Conservation (phyloP, 2,797 vertebrate species). For the Pseudochirops cupreus region DNA sequence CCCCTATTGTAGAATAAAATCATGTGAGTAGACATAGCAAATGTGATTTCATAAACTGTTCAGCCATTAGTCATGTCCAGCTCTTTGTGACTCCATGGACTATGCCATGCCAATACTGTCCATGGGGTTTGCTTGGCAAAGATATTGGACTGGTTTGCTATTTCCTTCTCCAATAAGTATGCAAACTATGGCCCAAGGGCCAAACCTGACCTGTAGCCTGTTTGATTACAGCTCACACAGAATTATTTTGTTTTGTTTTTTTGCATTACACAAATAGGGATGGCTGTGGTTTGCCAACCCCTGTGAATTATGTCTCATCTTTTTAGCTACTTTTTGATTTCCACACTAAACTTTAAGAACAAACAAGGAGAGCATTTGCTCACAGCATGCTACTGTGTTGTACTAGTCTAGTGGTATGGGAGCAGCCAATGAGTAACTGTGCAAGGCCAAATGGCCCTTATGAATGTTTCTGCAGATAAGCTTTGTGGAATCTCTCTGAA, state of each 20-base stretch:
- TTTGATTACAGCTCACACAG: background rate
- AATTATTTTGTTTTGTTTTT: background rate
- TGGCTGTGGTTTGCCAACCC: background rate
- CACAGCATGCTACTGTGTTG: background rate
- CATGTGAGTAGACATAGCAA: background rate
- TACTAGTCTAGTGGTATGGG: background rate
- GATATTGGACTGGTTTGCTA: background rate
- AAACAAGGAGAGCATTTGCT: background rate
- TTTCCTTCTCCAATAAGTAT: background rate
- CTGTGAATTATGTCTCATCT: background rate
- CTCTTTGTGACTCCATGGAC: background rate
- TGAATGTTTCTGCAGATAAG: background rate
- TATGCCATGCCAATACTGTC: background rate
- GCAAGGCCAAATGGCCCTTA: background rate
- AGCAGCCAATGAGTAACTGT: background rate
- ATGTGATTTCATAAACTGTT: too few species aligned
- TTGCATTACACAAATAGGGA: background rate
- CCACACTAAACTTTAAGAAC: background rate
- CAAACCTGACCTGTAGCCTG: too few species aligned
- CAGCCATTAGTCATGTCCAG: background rate
- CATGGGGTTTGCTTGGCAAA: background rate
- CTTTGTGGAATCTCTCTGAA: background rate
- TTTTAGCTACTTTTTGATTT: background rate
- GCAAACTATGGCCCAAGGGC: background rate
- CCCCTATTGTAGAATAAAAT: background rate